These are phyloP conservation scores for Anoplopoma fimbria DNA, from an alignment of 2,113 vertebrate species.

Conservation along the genomic window DNA sequence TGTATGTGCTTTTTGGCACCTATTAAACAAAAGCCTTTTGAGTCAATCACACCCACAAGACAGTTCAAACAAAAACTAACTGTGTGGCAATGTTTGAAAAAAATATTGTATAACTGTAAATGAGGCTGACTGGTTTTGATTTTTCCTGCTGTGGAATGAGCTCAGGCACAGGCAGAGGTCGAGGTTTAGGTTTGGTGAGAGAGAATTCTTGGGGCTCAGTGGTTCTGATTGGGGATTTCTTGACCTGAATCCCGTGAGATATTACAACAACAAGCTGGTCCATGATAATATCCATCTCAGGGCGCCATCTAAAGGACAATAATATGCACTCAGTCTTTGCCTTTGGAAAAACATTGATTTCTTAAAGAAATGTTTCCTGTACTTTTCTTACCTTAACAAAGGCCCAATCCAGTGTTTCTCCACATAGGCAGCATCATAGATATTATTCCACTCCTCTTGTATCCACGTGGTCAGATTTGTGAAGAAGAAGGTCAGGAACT, in stretches of 20 bases:
- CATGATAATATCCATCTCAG: conserved; percentile 85
- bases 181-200: conserved; percentile 86
- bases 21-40: conserved; percentile 61
- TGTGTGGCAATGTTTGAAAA: neutral
- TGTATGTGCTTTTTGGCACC: conserved; percentile 88
- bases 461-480: conserved; percentile 89
- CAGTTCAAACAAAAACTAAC: neutral
- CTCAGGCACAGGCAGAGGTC: conserved; percentile 80
- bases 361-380: neutral
- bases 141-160: conserved; percentile 81
- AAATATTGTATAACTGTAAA: neutral
- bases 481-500: conserved; percentile 95
- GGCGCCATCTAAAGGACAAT: conserved; percentile 86
- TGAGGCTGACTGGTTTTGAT: conserved; percentile 84
- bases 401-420: conserved; percentile 86
- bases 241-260: conserved; percentile 21
- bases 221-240: conserved; percentile 74
- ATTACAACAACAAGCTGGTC: conserved; percentile 77
- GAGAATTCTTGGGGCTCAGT: conserved; percentile 89
- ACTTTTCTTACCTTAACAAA: conserved; percentile 84
- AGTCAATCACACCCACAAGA: neutral
- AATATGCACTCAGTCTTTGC: neutral
- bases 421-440: conserved; percentile 87
- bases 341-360: neutral
- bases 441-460: conserved; percentile 89